Evolutionary conservation across 2,888 invertebrate genomes (phyloP), one percentile per base, ranked within the genome.

Genomic region (Gymnosoma rotundatum): DNA sequence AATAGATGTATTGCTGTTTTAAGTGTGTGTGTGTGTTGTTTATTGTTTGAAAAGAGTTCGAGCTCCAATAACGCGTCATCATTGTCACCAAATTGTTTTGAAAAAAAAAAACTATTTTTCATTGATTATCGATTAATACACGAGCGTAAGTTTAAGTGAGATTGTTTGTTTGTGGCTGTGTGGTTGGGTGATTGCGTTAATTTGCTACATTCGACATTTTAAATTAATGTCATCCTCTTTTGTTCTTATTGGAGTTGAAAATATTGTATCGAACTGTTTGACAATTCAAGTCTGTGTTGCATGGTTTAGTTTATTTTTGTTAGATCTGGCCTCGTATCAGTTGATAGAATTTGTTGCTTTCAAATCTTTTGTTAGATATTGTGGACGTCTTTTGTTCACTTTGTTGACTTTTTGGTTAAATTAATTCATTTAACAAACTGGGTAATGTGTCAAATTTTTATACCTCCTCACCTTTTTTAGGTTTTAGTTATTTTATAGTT

Each of bases 161-260:
- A 72, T 9, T 21, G 38, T 52, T 12, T 56, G 21, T 61, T 32
- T 64, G 52, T 74, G 18, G 32, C 8, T 50, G 32, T 70, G 21
- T 32, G 32, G 32, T 32, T 75, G 36, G 14, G 10, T 42, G 12
- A 1, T 42, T 42, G 32, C 8, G 32, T 32, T 32, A 32, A 32
- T 32, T 32, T 32, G 32, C 32, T 60, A 63, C 18, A 60, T 54
- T 64, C 69, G 61, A 60, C 70, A 79, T 73, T 76, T 69, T 50
- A 82, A 78, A 82, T 84, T 82, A 74, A 84, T 84, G 78, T 56
- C 82, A 84, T 84, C 82, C 81, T 78, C 84, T 78, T 58, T 74
- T 70, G 45, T 81, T 72, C 50, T 61, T 66, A 48, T 56, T 42
- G 9, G 54, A 61, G 50, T 66, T 67, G n/a, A 76, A 58, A 63